Evolutionary conservation across 1,140 invertebrate genomes (phyloP).

Genomic region (Macrosteles quadrilineatus): DNA sequence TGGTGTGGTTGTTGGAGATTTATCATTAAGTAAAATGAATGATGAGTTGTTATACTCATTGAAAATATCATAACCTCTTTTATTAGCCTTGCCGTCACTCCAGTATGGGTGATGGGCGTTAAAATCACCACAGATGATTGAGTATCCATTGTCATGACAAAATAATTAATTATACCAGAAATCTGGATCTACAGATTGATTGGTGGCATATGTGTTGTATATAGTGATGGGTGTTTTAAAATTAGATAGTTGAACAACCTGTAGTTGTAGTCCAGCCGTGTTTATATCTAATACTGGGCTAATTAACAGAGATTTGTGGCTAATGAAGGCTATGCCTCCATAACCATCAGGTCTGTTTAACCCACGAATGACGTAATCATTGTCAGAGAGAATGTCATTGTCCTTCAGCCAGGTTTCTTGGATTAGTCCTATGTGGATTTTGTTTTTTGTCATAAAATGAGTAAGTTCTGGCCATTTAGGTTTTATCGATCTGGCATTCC

Average conservation of each 20-base stretch:
- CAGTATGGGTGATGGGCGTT: conserved; percentile 2
- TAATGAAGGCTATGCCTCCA: neutral
- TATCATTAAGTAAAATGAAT: neutral
- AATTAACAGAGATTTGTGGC: neutral
- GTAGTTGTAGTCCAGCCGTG: neutral
- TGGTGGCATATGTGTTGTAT: neutral
- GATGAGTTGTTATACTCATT: neutral
- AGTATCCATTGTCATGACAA: neutral
- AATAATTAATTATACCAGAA: neutral
- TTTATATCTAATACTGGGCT: neutral
- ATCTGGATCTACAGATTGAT: neutral
- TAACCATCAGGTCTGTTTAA: neutral
- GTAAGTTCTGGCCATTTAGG: neutral
- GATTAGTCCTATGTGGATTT: neutral
- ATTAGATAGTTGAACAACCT: neutral
- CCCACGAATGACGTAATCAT: no score
- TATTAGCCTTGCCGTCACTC: neutral
- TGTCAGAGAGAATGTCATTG: neutral
- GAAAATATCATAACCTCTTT: conserved; percentile 2
- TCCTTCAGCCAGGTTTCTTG: conserved; percentile 3
- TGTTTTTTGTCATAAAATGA: neutral
- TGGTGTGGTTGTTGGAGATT: neutral
- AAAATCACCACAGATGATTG: neutral
- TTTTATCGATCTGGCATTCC: conserved; percentile 8
- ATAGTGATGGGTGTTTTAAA: neutral